Evolutionary conservation across 2,113 vertebrate genomes (phyloP).

Genomic region (Ptyas mucosa): DNA sequence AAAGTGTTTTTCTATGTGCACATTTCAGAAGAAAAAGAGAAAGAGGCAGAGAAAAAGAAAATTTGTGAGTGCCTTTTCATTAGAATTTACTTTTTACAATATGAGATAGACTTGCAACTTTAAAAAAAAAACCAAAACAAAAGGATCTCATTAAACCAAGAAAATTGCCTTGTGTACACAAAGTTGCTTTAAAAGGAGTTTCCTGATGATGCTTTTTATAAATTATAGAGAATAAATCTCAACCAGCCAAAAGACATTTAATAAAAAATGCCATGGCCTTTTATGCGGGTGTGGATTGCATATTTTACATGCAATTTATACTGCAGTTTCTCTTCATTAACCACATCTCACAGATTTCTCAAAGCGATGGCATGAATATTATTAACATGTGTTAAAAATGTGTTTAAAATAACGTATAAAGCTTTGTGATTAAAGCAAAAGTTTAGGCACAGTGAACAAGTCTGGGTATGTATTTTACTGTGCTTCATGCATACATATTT

Average conservation of each 20-base stretch:
- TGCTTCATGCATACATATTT: conserved; percentile 9
- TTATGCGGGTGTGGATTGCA: conserved; percentile 62
- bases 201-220: conserved; percentile 65
- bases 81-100: conserved; percentile 67
- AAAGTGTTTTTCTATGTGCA: conserved; percentile 1
- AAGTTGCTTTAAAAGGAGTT: conserved; percentile 65
- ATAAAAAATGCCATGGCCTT: conserved; percentile 62
- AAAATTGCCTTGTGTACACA: conserved; percentile 64
- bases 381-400: conserved; percentile 75
- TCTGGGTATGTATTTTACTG: conserved; percentile 47
- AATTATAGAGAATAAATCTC: conserved; percentile 70
- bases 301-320: conserved; percentile 75
- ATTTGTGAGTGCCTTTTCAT: conserved; percentile 51
- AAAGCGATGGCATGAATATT: conserved; percentile 67
- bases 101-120: conserved; percentile 64
- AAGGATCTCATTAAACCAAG: conserved; percentile 72
- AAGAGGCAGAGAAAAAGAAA: conserved; percentile 31
- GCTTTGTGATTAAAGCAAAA: conserved; percentile 64
- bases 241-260: conserved; percentile 70
- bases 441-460: conserved; percentile 57
- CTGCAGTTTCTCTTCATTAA: conserved; percentile 76
- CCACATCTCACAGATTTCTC: conserved; percentile 70
- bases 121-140: conserved; percentile 51
- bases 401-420: conserved; percentile 68
- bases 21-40: conserved; percentile 48